phyloP scores from a whole-genome alignment of 2,113 vertebrate genomes.

The Sigmodon hispidus region DNA sequence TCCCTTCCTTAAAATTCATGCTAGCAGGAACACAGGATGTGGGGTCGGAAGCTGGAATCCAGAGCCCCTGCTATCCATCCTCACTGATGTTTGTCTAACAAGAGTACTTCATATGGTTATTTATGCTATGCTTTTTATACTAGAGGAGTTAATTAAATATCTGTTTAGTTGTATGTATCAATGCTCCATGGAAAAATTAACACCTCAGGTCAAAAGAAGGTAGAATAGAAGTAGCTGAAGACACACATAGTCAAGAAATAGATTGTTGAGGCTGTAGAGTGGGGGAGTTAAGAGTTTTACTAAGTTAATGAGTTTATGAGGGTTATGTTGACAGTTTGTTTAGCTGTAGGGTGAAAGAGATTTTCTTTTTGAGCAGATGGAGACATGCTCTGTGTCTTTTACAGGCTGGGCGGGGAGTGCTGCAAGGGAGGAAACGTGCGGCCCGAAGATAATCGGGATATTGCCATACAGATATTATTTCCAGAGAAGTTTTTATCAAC shows the following conservation, averaged over 20 bases:
- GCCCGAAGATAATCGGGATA: neutral
- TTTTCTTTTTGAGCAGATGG: neutral
- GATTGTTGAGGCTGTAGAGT: neutral
- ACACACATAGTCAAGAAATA: constrained; percentile 3
- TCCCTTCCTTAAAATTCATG: neutral
- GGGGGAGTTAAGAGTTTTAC: neutral
- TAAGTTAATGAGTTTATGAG: neutral
- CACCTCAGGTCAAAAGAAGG: neutral
- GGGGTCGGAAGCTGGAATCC: neutral
- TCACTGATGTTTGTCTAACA: neutral
- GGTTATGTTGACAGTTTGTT: neutral
- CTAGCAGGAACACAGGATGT: neutral
- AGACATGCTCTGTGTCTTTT: neutral
- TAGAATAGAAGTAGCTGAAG: neutral
- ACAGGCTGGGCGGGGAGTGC: neutral
- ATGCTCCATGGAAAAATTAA: neutral
- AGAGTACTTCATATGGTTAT: neutral
- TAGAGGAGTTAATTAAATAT: neutral
- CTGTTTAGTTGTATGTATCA: neutral
- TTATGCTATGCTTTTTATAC: neutral
- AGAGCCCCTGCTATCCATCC: too few species aligned
- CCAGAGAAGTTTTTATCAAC: neutral
- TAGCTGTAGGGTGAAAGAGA: neutral
- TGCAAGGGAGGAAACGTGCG: neutral
- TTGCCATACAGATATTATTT: neutral